phyloP scores from a whole-genome alignment of 2,888 invertebrate genomes.

The Hyles lineata region DNA sequence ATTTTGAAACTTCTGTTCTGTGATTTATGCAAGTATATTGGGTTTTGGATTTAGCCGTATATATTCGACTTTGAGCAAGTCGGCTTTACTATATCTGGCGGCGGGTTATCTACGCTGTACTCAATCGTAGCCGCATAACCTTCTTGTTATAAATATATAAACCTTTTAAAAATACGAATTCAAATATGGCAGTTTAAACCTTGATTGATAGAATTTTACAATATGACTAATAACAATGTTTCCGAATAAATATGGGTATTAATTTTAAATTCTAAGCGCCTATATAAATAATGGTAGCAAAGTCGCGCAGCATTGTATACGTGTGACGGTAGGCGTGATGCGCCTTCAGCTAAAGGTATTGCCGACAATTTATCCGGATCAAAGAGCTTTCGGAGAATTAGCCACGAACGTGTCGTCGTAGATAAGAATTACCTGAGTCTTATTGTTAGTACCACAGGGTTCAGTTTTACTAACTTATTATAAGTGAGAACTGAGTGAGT shows the following conservation, averaged over 20 bases:
- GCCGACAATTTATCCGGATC: constrained; percentile 54
- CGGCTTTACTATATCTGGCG: too few species aligned
- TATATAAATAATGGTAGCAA: constrained; percentile 40
- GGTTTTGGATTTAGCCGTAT: too few species aligned
- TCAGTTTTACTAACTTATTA: constrained; percentile 15
- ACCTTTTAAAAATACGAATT: too few species aligned
- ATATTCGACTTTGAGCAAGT: too few species aligned
- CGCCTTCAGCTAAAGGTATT: constrained; percentile 34
- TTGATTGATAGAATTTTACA: too few species aligned
- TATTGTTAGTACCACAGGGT: constrained; percentile 29
- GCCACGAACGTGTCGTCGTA: constrained; percentile 50
- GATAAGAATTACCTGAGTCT: constrained; percentile 53
- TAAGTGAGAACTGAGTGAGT: neutral
- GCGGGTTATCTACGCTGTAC: too few species aligned
- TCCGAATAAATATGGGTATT: neutral
- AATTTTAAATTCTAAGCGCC: constrained; percentile 30
- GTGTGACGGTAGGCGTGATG: constrained; percentile 40
- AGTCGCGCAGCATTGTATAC: constrained; percentile 35
- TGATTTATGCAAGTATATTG: too few species aligned
- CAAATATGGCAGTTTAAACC: neutral
- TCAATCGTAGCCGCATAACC: too few species aligned
- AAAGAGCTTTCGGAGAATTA: constrained; percentile 48
- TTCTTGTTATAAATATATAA: too few species aligned
- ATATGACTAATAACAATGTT: neutral
- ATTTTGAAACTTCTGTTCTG: too few species aligned